phyloP scores from a whole-genome alignment of 2,888 invertebrate genomes.

The Troides aeacus region DNA sequence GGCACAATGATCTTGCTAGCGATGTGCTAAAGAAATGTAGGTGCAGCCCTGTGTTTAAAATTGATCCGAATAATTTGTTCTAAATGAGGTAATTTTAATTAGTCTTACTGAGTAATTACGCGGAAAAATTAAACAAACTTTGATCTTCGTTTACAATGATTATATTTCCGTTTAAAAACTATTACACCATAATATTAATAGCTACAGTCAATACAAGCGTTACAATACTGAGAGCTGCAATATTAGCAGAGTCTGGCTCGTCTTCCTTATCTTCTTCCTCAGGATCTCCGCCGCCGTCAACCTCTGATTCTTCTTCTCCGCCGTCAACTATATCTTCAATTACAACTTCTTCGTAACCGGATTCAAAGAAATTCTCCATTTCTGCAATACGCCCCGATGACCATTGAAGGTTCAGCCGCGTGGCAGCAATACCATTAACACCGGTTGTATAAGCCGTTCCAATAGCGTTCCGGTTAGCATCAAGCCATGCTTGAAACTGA shows the following conservation, averaged over 20 bases:
- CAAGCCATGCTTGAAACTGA: conserved; percentile 59
- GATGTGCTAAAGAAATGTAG: neutral
- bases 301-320: conserved; percentile 22
- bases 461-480: conserved; percentile 42
- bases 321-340: conserved; percentile 39
- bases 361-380: conserved; percentile 53
- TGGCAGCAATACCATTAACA: conserved; percentile 42
- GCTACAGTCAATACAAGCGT: conserved; percentile 50
- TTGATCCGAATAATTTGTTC: neutral
- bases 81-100: neutral
- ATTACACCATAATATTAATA: conserved; percentile 39
- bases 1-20: no score
- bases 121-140: neutral
- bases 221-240: conserved; percentile 51
- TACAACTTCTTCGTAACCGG: conserved; percentile 54
- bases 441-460: conserved; percentile 51
- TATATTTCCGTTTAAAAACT: neutral
- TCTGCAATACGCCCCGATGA: conserved; percentile 49
- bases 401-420: conserved; percentile 55
- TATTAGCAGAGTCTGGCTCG: conserved; percentile 47
- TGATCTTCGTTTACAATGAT: neutral
- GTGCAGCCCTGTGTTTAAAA: neutral
- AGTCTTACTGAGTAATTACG: neutral
- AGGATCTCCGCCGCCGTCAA: conserved; percentile 11
- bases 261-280: conserved; percentile 9